phyloP scores from a whole-genome alignment of 2,113 vertebrate species.

The Lontra canadensis region DNA sequence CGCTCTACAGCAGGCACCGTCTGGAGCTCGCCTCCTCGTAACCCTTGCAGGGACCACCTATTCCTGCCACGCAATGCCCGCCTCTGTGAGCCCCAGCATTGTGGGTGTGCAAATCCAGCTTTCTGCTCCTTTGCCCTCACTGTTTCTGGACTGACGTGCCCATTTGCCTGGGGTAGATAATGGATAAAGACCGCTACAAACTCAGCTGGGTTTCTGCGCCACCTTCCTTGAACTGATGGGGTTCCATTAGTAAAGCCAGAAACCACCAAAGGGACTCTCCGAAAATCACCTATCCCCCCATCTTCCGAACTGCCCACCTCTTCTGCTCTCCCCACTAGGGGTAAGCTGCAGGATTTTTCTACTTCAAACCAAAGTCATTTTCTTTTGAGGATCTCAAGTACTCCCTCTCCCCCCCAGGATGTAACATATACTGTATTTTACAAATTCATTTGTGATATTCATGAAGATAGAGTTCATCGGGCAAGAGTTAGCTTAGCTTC shows the following conservation, averaged over 20 bases:
- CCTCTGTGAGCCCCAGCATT: background rate
- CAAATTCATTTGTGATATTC: background rate
- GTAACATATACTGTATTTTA: background rate
- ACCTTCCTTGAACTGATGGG: background rate
- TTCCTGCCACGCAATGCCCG: background rate
- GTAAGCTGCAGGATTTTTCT: background rate
- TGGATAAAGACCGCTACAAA: background rate
- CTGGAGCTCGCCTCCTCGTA: background rate
- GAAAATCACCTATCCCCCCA: background rate
- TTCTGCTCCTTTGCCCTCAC: background rate
- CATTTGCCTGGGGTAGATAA: background rate
- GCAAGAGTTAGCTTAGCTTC: background rate
- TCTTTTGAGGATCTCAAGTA: constrained; percentile 25
- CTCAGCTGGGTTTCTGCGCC: background rate
- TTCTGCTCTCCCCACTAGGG: background rate
- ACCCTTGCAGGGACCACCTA: background rate
- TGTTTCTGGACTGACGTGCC: background rate
- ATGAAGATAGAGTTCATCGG: background rate
- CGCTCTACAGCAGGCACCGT: background rate
- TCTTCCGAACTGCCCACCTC: background rate
- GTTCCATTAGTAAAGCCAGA: background rate
- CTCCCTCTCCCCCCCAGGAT: background rate
- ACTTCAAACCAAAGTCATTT: constrained; percentile 24
- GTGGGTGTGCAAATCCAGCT: background rate
- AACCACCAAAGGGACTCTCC: background rate